These are phyloP conservation scores for Vulpes vulpes DNA, from an alignment of 2,113 vertebrate genomes.

Conservation along the genomic window DNA sequence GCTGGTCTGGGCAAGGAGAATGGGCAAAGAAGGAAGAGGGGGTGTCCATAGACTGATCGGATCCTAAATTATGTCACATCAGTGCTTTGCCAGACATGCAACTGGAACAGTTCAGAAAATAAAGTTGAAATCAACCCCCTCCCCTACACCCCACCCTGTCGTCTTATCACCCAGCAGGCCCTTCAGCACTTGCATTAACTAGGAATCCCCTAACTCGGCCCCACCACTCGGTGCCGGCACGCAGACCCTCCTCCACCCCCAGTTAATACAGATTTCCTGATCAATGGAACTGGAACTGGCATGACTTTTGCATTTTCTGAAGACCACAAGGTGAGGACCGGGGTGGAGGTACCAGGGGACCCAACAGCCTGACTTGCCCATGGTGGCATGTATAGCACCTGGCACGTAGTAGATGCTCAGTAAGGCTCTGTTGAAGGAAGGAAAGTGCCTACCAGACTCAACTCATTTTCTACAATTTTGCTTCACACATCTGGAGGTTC, in stretches of 20 bases:
- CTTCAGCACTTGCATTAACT: neutral
- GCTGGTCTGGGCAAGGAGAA: neutral
- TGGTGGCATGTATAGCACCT: rapidly evolving
- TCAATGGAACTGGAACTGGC: too few relatives aligned
- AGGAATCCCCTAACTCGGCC: neutral
- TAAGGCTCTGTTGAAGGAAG: neutral
- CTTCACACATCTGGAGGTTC: slow-evolving; percentile 73
- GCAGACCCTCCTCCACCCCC: rapidly evolving
- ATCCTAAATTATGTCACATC: too few relatives aligned
- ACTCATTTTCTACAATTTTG: slow-evolving; percentile 36
- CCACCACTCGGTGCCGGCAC: neutral
- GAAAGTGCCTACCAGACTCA: slow-evolving; percentile 23
- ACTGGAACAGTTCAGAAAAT: neutral
- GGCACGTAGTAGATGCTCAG: slow-evolving; percentile 57
- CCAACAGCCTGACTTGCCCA: neutral
- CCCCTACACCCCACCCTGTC: too few relatives aligned
- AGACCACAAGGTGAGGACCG: neutral
- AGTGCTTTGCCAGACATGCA: neutral
- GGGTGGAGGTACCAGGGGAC: rapidly evolving
- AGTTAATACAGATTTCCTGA: rapidly evolving
- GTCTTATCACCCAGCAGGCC: neutral
- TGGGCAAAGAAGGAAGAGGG: neutral
- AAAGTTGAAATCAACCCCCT: neutral
- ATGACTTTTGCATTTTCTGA: neutral
- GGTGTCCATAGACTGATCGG: neutral